Base-by-base conservation (phyloP, 1,140 invertebrate genomes). In the Euschistus heros region DNA sequence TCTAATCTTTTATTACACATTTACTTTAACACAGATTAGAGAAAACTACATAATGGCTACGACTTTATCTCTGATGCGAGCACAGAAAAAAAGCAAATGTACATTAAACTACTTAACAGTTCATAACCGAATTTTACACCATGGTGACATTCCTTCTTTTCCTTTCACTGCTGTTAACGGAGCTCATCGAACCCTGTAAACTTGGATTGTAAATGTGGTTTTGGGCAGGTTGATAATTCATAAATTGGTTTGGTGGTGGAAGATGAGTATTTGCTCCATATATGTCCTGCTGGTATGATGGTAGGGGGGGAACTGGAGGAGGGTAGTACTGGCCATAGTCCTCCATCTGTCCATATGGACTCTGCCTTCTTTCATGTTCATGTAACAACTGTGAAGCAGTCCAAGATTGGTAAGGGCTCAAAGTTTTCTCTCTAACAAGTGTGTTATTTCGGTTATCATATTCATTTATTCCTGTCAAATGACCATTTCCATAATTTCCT, bases 321-420 rank as follows among this genome's bases (percentile, higher is more conserved):
- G 68, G 33, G 24, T 70, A 69, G 37, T 68, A 63, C 37, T 65
- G 61, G 22, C 70, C 67, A 26, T 70, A 68, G 24, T 71, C 71
- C 13, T 69, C 71, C 1, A 71, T 67, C 37, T 72, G 71, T 14
- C 70, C 71, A 27, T 72, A 71, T 0, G 80, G 80, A 68, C 78
- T 80, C 46, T 77, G 77, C 42, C 81, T 73, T 27, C 79, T 74
- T 70, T 84, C 81, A 67, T 84, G 82, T 70, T 82, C 81, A 68
- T 80, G 78, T 3, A 84, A 71, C 10, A 84, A 71, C 71, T 82
- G 80, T 13, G 78, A 80, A 5, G 81, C 81, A 27, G 79, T 79
- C 81, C 81, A 83, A 0, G 78, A 80, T 66, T 81, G 80, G 68
- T 78, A 79, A 5, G 80, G 79, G 65, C 77, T 80, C 18, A 81